Base-by-base conservation (phyloP, 2,888 invertebrate genomes). In the Troides aeacus region DNA sequence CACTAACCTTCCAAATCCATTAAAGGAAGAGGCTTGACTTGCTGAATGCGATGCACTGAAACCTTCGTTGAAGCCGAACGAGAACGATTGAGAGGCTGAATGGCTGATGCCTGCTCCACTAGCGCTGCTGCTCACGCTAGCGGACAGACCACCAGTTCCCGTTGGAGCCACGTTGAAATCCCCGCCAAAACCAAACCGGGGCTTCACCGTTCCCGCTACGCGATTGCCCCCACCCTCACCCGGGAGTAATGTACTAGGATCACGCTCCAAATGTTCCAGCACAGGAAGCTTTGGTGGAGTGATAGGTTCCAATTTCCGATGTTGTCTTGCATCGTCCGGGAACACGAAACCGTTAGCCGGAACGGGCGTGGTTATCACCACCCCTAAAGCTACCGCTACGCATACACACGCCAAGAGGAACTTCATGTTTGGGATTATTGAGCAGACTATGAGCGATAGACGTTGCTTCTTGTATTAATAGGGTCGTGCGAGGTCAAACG, bases 41-140 rank as follows among this genome's bases (percentile, higher is more conserved):
- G 92, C 92, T 1, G 93, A 90, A 58, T 93, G 93, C 4, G 93
- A 92, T 39, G 90, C 89, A 75, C 92, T 90, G 79, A 93, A 92
- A 12, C 93, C 93, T 73, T 92, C 88, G 68, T 85, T 89, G 74
- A 91, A 92, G n/a, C 93, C 92, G 68, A 92, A 89, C 0, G 91
- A 87, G 77, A 92, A 89, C 0, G 92, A 91, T 73, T 93, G 93
- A 3, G 92, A 89, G 0, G 93, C 92, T 0, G 92, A 84, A 24
- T 92, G 92, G 71, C 91, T 92, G n/a, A 79, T 77, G 1, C 92
- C 91, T 18, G 81, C 84, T 1, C 89, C 90, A 70, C 83, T 87
- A 0, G 82, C 86, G 67, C 93, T 92, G 77, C 91, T 89, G 78
- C 91, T 92, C 2, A 93, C 79, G 74, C 91, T 92, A 0, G 88